Percentiles rank a stretch among this genome's conserved stretches.
phyloP scores from a whole-genome alignment of 2,888 invertebrate genomes.

The Cotesia congregata region DNA sequence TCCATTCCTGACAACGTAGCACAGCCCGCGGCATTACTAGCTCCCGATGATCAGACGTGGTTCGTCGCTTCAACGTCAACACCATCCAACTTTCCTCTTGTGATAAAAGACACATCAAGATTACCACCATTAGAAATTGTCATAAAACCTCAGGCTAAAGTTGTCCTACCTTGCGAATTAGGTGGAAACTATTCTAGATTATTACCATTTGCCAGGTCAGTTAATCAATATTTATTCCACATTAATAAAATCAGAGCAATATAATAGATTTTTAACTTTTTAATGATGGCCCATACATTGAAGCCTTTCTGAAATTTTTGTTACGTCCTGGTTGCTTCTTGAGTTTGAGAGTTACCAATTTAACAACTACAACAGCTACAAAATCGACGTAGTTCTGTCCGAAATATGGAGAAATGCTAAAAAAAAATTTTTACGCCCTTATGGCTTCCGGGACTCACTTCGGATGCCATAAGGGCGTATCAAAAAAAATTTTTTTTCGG shows the following conservation, averaged over 20 bases:
- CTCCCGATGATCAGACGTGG: constrained; percentile 64
- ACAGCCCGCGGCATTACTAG: constrained; percentile 64
- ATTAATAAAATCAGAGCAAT: constrained; percentile 17
- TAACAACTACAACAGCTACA: too few species aligned
- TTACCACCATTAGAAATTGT: constrained; percentile 62
- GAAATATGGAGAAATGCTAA: too few species aligned
- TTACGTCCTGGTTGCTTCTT: too few species aligned
- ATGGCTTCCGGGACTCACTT: too few species aligned
- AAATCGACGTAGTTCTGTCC: too few species aligned
- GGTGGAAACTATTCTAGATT: constrained; percentile 65
- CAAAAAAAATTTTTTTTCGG: too few species aligned
- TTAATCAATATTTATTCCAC: constrained; percentile 34
- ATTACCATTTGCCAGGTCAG: constrained; percentile 63
- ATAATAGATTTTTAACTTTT: background rate
- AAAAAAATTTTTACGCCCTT: too few species aligned
- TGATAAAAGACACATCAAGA: constrained; percentile 46
- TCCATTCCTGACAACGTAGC: constrained; percentile 59
- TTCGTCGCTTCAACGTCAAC: constrained; percentile 58
- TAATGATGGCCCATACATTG: too few species aligned
- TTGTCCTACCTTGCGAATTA: constrained; percentile 66
- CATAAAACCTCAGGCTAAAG: constrained; percentile 66
- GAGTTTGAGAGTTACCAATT: too few species aligned
- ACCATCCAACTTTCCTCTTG: constrained; percentile 51
- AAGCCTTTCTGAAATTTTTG: too few species aligned
- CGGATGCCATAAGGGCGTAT: too few species aligned